A percentile compares a stretch with the other conserved stretches of the same genome.
phyloP scores from a whole-genome alignment of 1,140 invertebrate genomes.

The Sipha flava region DNA sequence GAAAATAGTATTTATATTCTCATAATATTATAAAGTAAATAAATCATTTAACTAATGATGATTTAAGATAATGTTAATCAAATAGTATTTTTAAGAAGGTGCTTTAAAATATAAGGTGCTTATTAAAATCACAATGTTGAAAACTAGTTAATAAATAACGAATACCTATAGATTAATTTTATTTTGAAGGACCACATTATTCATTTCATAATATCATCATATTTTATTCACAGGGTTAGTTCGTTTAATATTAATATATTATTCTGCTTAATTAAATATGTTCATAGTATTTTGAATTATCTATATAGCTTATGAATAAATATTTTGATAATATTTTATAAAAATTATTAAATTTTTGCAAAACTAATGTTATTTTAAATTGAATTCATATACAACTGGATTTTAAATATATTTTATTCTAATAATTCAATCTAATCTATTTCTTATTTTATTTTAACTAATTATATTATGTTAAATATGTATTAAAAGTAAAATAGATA shows the following conservation, averaged over 20 bases:
- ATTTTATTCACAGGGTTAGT: neutral
- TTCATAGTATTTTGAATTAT: too few relatives aligned
- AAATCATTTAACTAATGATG: neutral
- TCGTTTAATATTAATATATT: neutral
- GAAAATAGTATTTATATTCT: too few relatives aligned
- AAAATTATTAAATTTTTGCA: too few relatives aligned
- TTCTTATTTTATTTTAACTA: neutral
- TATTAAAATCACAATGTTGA: neutral
- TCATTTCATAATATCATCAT: neutral
- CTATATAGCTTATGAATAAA: neutral
- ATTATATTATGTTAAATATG: neutral
- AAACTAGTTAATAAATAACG: neutral
- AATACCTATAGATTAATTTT: neutral
- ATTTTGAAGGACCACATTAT: neutral
- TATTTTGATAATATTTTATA: neutral
- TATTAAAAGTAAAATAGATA: neutral
- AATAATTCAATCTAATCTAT: neutral
- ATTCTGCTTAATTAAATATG: too few relatives aligned
- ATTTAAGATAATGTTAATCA: neutral
- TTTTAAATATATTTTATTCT: neutral
- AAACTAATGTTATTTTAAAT: too few relatives aligned
- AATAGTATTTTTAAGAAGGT: neutral
- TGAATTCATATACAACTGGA: too few relatives aligned
- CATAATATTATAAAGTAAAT: too few relatives aligned
- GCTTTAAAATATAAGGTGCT: slow-evolving; percentile 1